Base-by-base conservation (phyloP, 1,140 invertebrate species). In the Aphelinus certus region DNA sequence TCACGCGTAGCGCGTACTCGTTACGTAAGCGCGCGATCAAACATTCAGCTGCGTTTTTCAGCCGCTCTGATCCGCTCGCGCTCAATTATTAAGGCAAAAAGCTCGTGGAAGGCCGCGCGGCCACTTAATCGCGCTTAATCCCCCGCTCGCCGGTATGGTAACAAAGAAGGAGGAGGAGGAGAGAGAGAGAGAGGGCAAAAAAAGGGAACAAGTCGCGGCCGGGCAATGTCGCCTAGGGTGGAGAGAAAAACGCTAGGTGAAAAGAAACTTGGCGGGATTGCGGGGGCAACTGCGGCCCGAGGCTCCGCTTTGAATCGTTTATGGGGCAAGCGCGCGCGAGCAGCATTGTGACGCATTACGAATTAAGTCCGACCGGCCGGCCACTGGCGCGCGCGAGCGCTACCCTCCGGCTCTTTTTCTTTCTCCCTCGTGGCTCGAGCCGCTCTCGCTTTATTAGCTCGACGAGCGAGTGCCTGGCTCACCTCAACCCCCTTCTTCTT, bases 161-260 rank as follows among this genome's bases (percentile, higher is more conserved):
- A 26, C 26, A 26, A 26, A 26, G 26, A 26, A 26, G 62, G 3
- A 53, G 51, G n/a, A 5, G 56, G n/a, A 48, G 7, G 58, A 68
- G 70, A 65, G 61, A 77, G 58, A 68, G 70, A 65, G 61, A 77
- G 63, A 72, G 48, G 70, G 48, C 53, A 57, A 26, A 26, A 26
- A 26, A 26, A 26, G 26, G 26, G 26, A 26, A n/a, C 42, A 72
- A 70, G 5, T 7, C 3, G 61, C 46, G 61, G 10, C 58, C 58
- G 7, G 9, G 46, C 55, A 3, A 26, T 26, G 26, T 26, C 26
- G 26, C 26, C 26, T 26, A 26, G 26, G 26, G 26, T 26, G 26
- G 26, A 26, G 26, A 26, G 26, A 26, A 26, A 26, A 26, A 26
- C 26, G 26, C 26, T 26, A 57, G 55, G 2, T 7, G 61, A 63